Evolutionary conservation across 2,888 invertebrate species (phyloP).

Genomic region (Caenorhabditis plicata): DNA sequence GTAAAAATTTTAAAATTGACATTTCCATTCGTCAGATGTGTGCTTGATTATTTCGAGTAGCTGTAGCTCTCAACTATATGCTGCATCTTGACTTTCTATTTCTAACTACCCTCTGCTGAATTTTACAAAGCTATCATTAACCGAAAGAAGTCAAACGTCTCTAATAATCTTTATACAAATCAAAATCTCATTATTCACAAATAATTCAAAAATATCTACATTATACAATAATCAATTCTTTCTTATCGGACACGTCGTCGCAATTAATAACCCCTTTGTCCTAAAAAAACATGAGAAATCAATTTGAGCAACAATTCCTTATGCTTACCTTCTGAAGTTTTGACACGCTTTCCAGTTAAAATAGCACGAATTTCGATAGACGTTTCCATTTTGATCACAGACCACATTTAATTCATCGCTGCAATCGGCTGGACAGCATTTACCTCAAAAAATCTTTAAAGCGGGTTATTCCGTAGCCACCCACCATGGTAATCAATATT

Average conservation of each 20-base stretch:
- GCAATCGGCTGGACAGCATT: constrained; percentile 46
- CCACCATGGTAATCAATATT: constrained; percentile 44
- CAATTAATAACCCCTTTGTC: constrained; percentile 28
- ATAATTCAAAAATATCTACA: neutral
- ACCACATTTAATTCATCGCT: constrained; percentile 33
- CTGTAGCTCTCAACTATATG: no score
- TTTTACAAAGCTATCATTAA: no score
- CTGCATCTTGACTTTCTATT: no score
- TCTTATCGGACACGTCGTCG: constrained; percentile 31
- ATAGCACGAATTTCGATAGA: constrained; percentile 43
- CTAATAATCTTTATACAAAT: constrained; percentile 22
- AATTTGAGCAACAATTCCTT: neutral
- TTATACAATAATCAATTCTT: constrained; percentile 14
- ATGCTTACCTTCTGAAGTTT: constrained; percentile 26
- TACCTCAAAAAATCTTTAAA: constrained; percentile 19
- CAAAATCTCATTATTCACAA: constrained; percentile 18
- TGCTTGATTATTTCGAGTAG: no score
- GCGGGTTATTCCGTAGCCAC: neutral
- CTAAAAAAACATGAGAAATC: neutral
- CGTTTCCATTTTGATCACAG: constrained; percentile 49
- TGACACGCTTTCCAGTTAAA: constrained; percentile 43
- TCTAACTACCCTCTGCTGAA: no score
- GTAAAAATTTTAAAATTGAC: no score
- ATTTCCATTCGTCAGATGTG: no score
- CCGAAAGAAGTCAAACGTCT: constrained; percentile 4